Base-by-base conservation (phyloP, 2,888 invertebrate species). In the Apamea sordens region DNA sequence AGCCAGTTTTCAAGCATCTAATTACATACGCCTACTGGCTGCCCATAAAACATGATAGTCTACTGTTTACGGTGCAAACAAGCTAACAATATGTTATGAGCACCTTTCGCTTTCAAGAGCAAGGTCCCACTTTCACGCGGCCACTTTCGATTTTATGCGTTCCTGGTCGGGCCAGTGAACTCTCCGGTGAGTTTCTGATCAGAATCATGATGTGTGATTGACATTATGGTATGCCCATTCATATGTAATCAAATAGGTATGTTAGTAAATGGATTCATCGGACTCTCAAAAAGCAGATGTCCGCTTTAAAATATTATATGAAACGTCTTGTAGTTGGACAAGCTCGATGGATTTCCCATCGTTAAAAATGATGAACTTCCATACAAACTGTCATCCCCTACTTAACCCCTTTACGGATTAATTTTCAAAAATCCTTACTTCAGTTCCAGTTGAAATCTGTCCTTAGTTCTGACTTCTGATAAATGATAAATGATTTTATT, bases 81-180 rank as follows among this genome's bases (percentile, higher is more conserved):
- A 78, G 64, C 70, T 79, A 86, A 79, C 86, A 76, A 88, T 78
- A 63, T 87, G 73, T 88, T 80, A 73, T 77, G 79, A 77, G 80
- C 85, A 83, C 89, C 93, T 93, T 93, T 93, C 93, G 90, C 92
- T 93, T 91, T 93, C 93, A 94, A 92, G 94, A 92, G 87, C 94
- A 94, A 94, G 93, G 94, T 94, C 90, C 86, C 88, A 91, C 93
- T 93, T 92, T 92, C 93, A 86, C 90, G 82, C 77, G 76, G 73
- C 77, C 77, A 86, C 88, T 86, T 83, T 86, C 86, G 78, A 79
- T 86, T 86, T 80, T 85, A 85, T 81, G 61, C 81, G 85, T 77
- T 84, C 75, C 80, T 85, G 87, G 80, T 84, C 65, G 44, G 85
- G 87, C 71, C 85, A 80, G 68, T 87, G 87, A 85, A 84, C 85